Conservation (phyloP, 1,140 invertebrate species). For the Pemphigus obesinymphae region DNA sequence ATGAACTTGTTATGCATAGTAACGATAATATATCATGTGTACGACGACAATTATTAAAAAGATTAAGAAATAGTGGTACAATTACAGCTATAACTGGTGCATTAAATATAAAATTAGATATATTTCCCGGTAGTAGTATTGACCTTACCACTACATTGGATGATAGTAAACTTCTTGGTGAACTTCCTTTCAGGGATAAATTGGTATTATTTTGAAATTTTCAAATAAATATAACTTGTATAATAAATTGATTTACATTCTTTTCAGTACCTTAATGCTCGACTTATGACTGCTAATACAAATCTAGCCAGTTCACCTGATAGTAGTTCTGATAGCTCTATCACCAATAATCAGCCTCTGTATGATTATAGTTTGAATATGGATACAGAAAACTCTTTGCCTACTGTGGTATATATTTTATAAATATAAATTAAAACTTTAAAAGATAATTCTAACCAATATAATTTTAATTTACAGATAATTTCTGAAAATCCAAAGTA, state of each 20-base stretch:
- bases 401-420: constrained; percentile 78
- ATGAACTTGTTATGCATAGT: constrained; percentile 87
- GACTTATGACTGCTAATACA: constrained; percentile 72
- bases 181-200: constrained; percentile 86
- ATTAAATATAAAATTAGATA: constrained; percentile 23
- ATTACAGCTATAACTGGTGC: background rate
- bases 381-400: constrained; percentile 81
- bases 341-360: constrained; percentile 47
- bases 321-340: constrained; percentile 80
- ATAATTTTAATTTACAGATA: constrained; percentile 52
- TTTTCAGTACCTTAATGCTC: constrained; percentile 73
- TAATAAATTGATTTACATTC: constrained; percentile 35
- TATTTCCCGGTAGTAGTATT: constrained; percentile 27
- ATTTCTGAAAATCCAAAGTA: constrained; percentile 76
- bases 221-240: constrained; percentile 3
- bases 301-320: constrained; percentile 83
- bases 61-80: constrained; percentile 9
- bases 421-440: background rate
- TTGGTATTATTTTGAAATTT: constrained; percentile 59
- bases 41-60: constrained; percentile 14
- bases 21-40: constrained; percentile 87
- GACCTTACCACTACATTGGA: constrained; percentile 11
- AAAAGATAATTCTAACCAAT: background rate
- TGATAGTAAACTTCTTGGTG: constrained; percentile 57
- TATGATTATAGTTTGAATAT: constrained; percentile 64